Percentiles rank a stretch among this genome's conserved stretches.
phyloP scores from a whole-genome alignment of 2,888 invertebrate species.

The Ypsolopha scabrella region DNA sequence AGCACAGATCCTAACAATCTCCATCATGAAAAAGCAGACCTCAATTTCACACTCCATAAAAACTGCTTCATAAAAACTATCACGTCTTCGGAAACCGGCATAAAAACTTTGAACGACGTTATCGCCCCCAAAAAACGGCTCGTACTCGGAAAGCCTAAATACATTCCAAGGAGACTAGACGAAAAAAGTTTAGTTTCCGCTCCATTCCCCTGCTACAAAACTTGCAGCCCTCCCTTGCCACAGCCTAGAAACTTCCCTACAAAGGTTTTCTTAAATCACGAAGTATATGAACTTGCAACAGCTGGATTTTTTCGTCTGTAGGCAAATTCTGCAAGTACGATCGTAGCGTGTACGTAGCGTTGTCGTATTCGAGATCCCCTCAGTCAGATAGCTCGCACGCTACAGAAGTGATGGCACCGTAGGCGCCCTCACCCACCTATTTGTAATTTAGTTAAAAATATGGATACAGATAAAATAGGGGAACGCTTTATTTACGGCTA shows the following conservation, averaged over 20 bases:
- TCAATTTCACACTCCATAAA: slow-evolving; percentile 1
- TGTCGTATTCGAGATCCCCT: slow-evolving; percentile 53
- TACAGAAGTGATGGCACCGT: slow-evolving; percentile 45
- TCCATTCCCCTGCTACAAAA: background rate
- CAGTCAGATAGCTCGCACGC: slow-evolving; percentile 61
- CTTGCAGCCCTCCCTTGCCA: background rate
- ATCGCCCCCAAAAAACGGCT: slow-evolving; percentile 40
- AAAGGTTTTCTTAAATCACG: no score
- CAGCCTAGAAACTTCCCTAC: background rate
- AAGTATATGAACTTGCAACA: background rate
- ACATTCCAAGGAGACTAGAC: slow-evolving; percentile 48
- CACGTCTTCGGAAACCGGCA: slow-evolving; percentile 30
- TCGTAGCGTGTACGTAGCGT: slow-evolving; percentile 30
- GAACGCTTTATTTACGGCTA: slow-evolving; percentile 38
- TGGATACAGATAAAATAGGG: slow-evolving; percentile 46
- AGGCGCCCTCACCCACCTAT: slow-evolving; percentile 33
- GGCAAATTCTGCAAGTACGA: slow-evolving; percentile 8
- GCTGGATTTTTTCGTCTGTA: background rate
- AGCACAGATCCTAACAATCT: no score
- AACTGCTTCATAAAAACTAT: slow-evolving; percentile 22
- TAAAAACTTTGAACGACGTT: slow-evolving; percentile 49
- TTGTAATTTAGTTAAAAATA: slow-evolving; percentile 69
- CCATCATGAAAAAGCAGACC: background rate
- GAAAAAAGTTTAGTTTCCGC: slow-evolving; percentile 57
- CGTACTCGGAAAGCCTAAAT: slow-evolving; percentile 46